phyloP scores from a whole-genome alignment of 2,888 invertebrate genomes.

The Cantharis flavilabris region DNA sequence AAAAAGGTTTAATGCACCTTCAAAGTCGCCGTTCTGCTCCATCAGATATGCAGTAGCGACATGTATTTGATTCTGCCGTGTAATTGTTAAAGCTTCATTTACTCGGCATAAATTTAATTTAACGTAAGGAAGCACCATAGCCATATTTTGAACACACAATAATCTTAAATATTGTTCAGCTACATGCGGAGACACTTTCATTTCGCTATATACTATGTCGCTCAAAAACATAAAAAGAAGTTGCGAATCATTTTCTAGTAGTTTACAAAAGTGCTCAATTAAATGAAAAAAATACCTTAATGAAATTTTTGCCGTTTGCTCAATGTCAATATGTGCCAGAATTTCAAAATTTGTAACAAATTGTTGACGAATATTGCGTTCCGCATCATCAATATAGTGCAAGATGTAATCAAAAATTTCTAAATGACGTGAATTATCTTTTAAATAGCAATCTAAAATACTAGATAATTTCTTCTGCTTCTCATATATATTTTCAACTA shows the following conservation, averaged over 20 bases:
- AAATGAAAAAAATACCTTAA: conserved; percentile 60
- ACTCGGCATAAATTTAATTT: conserved; percentile 63
- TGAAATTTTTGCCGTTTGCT: conserved; percentile 66
- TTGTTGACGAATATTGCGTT: conserved; percentile 57
- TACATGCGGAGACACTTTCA: conserved; percentile 56
- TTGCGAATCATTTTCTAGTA: conserved; percentile 54
- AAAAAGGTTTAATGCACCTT: conserved; percentile 70
- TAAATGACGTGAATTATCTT: conserved; percentile 64
- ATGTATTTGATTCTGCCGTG: conserved; percentile 64
- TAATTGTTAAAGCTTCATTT: conserved; percentile 68
- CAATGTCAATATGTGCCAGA: conserved; percentile 64
- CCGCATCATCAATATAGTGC: conserved; percentile 53
- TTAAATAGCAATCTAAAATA: conserved; percentile 70
- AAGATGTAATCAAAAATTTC: conserved; percentile 66
- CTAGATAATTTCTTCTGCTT: conserved; percentile 62
- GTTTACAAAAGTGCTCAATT: conserved; percentile 54
- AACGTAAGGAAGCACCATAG: conserved; percentile 61
- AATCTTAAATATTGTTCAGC: conserved; percentile 67
- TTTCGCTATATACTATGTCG: conserved; percentile 56
- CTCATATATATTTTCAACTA: conserved; percentile 73
- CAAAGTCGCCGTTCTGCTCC: conserved; percentile 75
- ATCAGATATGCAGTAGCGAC: conserved; percentile 74
- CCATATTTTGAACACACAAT: conserved; percentile 63
- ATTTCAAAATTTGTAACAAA: conserved; percentile 56
- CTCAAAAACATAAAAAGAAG: conserved; percentile 63